A percentile compares a stretch with the other conserved stretches of the same genome.
phyloP scores from a whole-genome alignment of 2,113 vertebrate species.

The Perca flavescens region DNA sequence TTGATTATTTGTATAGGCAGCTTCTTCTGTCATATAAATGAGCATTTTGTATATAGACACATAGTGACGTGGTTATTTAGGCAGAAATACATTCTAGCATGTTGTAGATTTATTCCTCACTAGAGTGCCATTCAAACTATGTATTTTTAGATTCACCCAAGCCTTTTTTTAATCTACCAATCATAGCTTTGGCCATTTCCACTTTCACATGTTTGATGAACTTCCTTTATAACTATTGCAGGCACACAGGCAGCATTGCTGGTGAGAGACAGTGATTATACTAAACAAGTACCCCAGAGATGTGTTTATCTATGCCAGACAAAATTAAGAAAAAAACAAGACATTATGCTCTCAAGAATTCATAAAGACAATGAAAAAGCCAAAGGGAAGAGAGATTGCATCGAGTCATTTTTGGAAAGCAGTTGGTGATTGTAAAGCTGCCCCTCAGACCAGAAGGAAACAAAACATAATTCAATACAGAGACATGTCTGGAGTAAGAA shows the following conservation, averaged over 20 bases:
- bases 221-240: conserved; percentile 3
- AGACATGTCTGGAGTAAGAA: conserved; percentile 28
- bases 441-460: conserved; percentile 35
- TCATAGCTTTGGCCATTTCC: conserved; percentile 30
- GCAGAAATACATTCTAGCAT: conserved; percentile 14
- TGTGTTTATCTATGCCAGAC: conserved; percentile 17
- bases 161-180: conserved; percentile 31
- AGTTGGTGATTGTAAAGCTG: conserved; percentile 33
- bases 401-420: conserved; percentile 29
- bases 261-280: conserved; percentile 19
- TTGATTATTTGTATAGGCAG: conserved; percentile 25
- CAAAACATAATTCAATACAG: conserved; percentile 42
- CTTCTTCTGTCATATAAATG: conserved; percentile 13
- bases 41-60: conserved; percentile 5
- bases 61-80: conserved; percentile 1
- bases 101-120: conserved; percentile 24
- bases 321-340: conserved; percentile 29
- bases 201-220: conserved; percentile 17
- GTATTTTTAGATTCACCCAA: conserved; percentile 35
- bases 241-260: conserved; percentile 5
- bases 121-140: background rate
- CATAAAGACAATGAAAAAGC: conserved; percentile 18
- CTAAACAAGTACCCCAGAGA: conserved; percentile 19
- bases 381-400: conserved; percentile 2
- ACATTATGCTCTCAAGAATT: conserved; percentile 10